A percentile compares a stretch with the other conserved stretches of the same genome.
These are phyloP conservation scores for Amorpha juglandis DNA, from an alignment of 2,888 invertebrate species.

Conservation along the genomic window DNA sequence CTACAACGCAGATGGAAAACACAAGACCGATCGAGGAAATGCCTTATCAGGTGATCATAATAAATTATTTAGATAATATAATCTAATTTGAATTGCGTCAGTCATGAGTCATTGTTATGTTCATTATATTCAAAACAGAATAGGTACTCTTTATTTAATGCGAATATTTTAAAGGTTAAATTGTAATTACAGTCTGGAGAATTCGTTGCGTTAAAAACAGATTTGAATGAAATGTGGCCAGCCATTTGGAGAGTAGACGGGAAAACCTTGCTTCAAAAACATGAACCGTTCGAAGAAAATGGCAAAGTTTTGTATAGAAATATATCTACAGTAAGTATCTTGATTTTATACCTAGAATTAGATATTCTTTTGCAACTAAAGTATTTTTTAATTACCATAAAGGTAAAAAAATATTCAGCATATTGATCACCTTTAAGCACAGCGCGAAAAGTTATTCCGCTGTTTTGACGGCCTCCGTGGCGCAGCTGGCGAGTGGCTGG, in stretches of 20 bases:
- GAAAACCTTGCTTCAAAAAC: conserved; percentile 91
- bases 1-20: conserved; percentile 69
- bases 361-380: not conserved
- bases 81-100: conserved; percentile 9
- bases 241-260: conserved; percentile 96
- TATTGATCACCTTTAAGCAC: not conserved
- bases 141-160: not conserved
- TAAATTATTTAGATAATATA: conserved; percentile 15
- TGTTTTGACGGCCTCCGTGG: too few relatives aligned
- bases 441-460: not conserved
- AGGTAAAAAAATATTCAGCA: not conserved
- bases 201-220: conserved; percentile 93
- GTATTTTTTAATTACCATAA: not conserved
- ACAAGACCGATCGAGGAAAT: conserved; percentile 80
- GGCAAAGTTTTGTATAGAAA: conserved; percentile 92
- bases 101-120: not conserved
- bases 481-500: too few relatives aligned
- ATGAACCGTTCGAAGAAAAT: conserved; percentile 92
- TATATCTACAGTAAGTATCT: conserved; percentile 91
- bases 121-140: not conserved
- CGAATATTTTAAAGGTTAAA: not conserved
- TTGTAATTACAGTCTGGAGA: conserved; percentile 89
- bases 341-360: conserved; percentile 27
- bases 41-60: conserved; percentile 83
- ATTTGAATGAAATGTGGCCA: conserved; percentile 92